Conservation (phyloP, 2,888 invertebrate species). For the Pollenia labialis region DNA sequence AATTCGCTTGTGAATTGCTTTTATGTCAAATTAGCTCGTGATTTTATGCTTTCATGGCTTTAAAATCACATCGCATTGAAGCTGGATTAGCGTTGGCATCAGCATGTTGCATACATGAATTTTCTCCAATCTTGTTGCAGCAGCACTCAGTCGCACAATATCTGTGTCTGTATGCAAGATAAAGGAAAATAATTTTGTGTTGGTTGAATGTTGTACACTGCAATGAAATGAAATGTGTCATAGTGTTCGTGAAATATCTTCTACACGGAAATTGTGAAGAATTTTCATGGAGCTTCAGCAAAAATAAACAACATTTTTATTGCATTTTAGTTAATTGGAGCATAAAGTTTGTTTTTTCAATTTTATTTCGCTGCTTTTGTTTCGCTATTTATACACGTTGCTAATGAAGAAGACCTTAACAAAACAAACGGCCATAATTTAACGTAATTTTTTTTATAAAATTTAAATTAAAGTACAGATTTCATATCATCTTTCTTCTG, state of each 20-base stretch:
- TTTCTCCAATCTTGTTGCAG: not conserved
- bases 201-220: not conserved
- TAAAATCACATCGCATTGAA: slow-evolving; percentile 53
- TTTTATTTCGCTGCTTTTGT: slow-evolving; percentile 36
- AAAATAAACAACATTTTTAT: slow-evolving; percentile 59
- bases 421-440: slow-evolving; percentile 29
- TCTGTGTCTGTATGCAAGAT: not conserved
- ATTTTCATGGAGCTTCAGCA: slow-evolving; percentile 18
- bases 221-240: slow-evolving; percentile 40
- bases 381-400: slow-evolving; percentile 20
- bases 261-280: slow-evolving; percentile 55
- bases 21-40: slow-evolving; percentile 67
- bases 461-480: not conserved
- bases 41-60: slow-evolving; percentile 70
- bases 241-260: slow-evolving; percentile 34
- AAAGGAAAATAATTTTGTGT: slow-evolving; percentile 43
- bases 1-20: slow-evolving; percentile 60
- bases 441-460: not conserved
- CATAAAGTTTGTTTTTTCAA: slow-evolving; percentile 64
- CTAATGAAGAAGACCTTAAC: slow-evolving; percentile 61
- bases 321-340: slow-evolving; percentile 72
- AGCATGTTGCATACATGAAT: slow-evolving; percentile 57
- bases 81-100: slow-evolving; percentile 48
- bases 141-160: not conserved
- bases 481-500: not conserved